phyloP scores from a whole-genome alignment of 1,140 invertebrate genomes.

The Zaprionus nigranus region DNA sequence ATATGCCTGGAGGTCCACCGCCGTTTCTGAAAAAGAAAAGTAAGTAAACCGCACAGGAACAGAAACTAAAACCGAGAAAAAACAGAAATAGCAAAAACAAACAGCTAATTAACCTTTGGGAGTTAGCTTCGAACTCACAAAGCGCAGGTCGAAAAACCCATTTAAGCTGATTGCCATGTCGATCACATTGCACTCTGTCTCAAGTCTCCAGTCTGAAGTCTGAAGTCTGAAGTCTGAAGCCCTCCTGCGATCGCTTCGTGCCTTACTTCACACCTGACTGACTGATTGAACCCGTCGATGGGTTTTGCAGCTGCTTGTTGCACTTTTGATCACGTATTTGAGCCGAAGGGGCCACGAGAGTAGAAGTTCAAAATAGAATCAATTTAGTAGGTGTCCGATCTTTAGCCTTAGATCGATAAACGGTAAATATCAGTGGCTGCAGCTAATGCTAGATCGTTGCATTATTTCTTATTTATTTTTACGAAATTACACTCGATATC shows the following conservation, averaged over 20 bases:
- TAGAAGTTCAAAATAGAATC: slow-evolving; percentile 10
- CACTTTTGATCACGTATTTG: slow-evolving; percentile 66
- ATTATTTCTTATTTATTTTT: slow-evolving; percentile 10
- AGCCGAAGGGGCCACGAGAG: slow-evolving; percentile 16
- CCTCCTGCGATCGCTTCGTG: slow-evolving; percentile 50
- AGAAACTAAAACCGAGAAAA: slow-evolving; percentile 24
- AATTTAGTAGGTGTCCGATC: slow-evolving; percentile 43
- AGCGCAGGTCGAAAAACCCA: slow-evolving; percentile 53
- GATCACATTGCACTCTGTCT: slow-evolving; percentile 56
- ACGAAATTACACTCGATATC: slow-evolving; percentile 1
- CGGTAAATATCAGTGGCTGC: slow-evolving; percentile 55
- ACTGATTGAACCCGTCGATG: slow-evolving; percentile 57
- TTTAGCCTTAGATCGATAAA: slow-evolving; percentile 39
- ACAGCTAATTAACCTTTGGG: slow-evolving; percentile 76
- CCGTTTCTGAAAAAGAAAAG: slow-evolving; percentile 89
- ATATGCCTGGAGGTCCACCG: slow-evolving; percentile 86
- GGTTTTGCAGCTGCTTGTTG: slow-evolving; percentile 35
- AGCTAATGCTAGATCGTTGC: slow-evolving; percentile 15
- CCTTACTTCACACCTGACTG: slow-evolving; percentile 78
- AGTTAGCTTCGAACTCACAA: slow-evolving; percentile 31
- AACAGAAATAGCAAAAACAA: slow-evolving; percentile 48
- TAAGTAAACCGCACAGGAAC: slow-evolving; percentile 84
- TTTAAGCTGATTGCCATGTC: slow-evolving; percentile 74
- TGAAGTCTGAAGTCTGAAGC: slow-evolving; percentile 3
- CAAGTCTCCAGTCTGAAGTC: background rate